Base-by-base conservation (phyloP, 1,140 invertebrate species). In the Drosophila punjabiensis region DNA sequence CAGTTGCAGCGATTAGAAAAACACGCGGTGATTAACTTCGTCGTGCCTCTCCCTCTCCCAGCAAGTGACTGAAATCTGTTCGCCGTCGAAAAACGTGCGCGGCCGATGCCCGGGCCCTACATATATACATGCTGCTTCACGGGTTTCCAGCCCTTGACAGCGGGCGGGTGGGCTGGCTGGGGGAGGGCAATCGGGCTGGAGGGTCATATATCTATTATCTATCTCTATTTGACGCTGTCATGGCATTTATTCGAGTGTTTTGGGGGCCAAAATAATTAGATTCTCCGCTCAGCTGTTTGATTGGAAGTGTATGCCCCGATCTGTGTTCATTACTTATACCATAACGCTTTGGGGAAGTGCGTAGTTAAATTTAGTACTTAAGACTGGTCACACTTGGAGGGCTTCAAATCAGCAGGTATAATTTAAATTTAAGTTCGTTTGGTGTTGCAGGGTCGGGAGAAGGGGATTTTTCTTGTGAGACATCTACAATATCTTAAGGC, bases 21-120 rank as follows among this genome's bases (percentile, higher is more conserved):
- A 73, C 84, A 87, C 84, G 84, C 77, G 84, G 83, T 87, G 70
- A 88, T 80, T 87, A 61, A 74, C 62, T 88, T 82, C 75, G 64
- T 47, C 70, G 83, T 82, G 74, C 74, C 66, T 79, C 73, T 84
- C 78, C 64, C 69, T 66, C 70, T 80, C 66, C 52, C 35, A 67
- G 64, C 75, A 79, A 77, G 37, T 77, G 73, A 77, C 73, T 77
- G 63, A 77, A 59, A 58, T 58, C 55, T 58, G 55, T 66, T 63
- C 64, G 58, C 41, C 45, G 41, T 53, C 39, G 71, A 20, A 76
- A 76, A 77, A 77, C 75, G 75, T 77, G 75, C 73, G 75, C 74
- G 45, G 20, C 33, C 66, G 16, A 48, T 52, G 18, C 28, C 60
- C 47, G 32, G 47, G 32, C 14, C n/a, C 16, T 18, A 52, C n/a